Conservation (phyloP, 2,888 invertebrate species). For the Epirrhoe tristata region DNA sequence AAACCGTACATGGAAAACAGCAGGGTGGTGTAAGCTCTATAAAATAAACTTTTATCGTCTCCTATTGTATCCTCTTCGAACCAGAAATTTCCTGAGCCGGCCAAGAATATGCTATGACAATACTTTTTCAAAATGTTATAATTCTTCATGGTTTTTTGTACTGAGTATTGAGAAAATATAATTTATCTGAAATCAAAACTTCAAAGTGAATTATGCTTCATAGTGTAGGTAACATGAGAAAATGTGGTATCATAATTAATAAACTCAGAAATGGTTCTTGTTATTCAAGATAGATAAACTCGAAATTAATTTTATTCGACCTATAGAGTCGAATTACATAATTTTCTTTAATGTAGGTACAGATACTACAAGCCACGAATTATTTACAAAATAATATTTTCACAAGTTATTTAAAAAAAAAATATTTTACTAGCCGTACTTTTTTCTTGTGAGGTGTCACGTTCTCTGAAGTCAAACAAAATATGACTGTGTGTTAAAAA, state of each 20-base stretch:
- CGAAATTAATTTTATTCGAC: background rate
- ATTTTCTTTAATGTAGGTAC: background rate
- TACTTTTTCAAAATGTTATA: conserved; percentile 63
- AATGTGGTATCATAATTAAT: background rate
- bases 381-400: background rate
- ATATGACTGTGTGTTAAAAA: conserved; percentile 27
- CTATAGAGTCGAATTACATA: background rate
- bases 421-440: background rate
- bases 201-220: background rate
- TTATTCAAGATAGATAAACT: background rate
- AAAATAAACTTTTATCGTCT: conserved; percentile 61
- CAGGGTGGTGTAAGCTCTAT: conserved; percentile 55
- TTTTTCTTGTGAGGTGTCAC: conserved; percentile 8
- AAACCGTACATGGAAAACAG: conserved; percentile 62
- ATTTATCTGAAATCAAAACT: background rate
- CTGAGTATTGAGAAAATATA: background rate
- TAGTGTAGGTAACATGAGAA: no score
- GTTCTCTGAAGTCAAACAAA: conserved; percentile 26
- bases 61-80: conserved; percentile 62
- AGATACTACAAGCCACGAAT: background rate
- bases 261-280: background rate
- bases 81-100: conserved; percentile 77
- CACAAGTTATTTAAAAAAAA: background rate
- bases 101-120: conserved; percentile 62
- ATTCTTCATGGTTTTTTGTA: conserved; percentile 60